phyloP scores from a whole-genome alignment of 2,888 invertebrate species.

The Nysson spinosus region DNA sequence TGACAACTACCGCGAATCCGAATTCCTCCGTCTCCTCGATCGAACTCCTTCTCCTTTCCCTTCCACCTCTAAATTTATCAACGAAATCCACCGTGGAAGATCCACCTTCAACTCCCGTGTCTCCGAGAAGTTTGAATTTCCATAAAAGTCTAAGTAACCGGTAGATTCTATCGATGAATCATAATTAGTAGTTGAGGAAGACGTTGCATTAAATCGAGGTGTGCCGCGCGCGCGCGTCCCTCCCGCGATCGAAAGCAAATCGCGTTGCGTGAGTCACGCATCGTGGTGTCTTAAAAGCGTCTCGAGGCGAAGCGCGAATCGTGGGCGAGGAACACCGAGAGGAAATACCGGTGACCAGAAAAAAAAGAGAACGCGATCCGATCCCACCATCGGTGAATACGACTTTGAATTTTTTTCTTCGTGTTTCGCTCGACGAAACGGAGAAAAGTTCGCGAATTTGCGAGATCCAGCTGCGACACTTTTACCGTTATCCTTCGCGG shows the following conservation, averaged over 20 bases:
- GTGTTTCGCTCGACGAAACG: too few relatives aligned
- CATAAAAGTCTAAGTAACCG: conserved; percentile 23
- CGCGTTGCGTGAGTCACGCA: conserved; percentile 52
- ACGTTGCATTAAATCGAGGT: conserved; percentile 60
- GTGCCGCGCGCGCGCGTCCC: conserved; percentile 42
- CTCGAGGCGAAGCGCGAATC: conserved; percentile 1
- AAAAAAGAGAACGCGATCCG: not conserved
- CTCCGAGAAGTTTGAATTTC: conserved; percentile 14
- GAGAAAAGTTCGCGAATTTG: not conserved
- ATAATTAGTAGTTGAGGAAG: conserved; percentile 58
- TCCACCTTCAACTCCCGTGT: not conserved
- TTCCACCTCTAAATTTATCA: too few relatives aligned
- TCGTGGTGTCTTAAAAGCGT: conserved; percentile 11
- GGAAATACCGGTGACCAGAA: not conserved
- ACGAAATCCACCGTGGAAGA: not conserved
- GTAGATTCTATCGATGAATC: conserved; percentile 57
- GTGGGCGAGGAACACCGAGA: conserved; percentile 15
- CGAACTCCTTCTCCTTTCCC: not conserved
- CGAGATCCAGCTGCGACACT: too few relatives aligned
- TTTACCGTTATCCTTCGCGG: not conserved
- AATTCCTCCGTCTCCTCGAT: not conserved
- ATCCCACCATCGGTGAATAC: too few relatives aligned
- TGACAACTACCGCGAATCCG: not conserved
- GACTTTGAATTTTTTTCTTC: too few relatives aligned
- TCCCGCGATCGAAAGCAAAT: conserved; percentile 51